Base-by-base conservation (phyloP, 2,888 invertebrate genomes). In the Poecilobothrus nobilitatus region DNA sequence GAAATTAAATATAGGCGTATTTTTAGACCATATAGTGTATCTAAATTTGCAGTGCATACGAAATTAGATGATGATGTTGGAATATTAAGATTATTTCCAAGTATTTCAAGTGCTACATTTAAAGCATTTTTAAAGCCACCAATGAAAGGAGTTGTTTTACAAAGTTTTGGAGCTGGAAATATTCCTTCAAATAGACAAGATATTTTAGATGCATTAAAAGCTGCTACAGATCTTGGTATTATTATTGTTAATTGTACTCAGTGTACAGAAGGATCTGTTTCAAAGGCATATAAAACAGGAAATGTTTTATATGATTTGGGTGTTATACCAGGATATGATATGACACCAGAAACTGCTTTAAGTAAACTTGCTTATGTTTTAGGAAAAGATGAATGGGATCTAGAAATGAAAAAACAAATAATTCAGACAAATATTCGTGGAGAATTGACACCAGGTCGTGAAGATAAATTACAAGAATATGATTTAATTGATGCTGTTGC, bases 81-180 rank as follows among this genome's bases (percentile, higher is more conserved):
- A 0, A 80, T 97, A 27, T 79, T 97, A 64, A 86, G 94, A 18
- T 86, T 97, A 74, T 97, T 96, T 78, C 97, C 97, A 0, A 94
- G 95, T 72, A 95, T 98, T 75, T 92, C 93, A 12, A 84, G 86
- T 1, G 87, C 90, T 63, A 91, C 94, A 27, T 85, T 92, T 1
- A 84, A 81, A 72, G 88, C 90, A 0, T 90, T 91, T 76, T 81
- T 91, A 61, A 86, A 90, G 73, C 88, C 92, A 2, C 91, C 95
- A 18, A 90, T 91, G 70, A 83, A 84, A 74, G 87, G 97, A 18
- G 89, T 97, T 0, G 91, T 98, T 0, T 81, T 98, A 63, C 94
- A 96, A 81, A 92, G 92, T 0, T 98, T 95, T 76, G 98, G 98
- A 0, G 87, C 92, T 0, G 98, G 98, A 0, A 98, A 99, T 78